Percentiles rank a stretch among this genome's conserved stretches.
phyloP scores from a whole-genome alignment of 2,797 vertebrate genomes.

The Steatocranus sp. region DNA sequence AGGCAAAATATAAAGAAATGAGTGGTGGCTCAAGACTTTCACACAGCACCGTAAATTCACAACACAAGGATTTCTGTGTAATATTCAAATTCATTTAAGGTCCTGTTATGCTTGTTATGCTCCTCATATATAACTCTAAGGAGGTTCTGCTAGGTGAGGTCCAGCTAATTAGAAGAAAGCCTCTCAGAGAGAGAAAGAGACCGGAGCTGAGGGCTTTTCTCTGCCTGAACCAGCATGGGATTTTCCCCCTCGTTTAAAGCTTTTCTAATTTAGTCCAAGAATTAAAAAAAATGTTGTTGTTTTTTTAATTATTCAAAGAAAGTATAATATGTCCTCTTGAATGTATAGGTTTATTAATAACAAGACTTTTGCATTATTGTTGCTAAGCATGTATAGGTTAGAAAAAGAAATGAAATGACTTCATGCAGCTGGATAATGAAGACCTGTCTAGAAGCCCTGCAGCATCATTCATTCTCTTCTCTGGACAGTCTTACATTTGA shows the following conservation, averaged over 20 bases:
- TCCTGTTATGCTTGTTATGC: not conserved
- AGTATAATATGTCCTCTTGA: not conserved
- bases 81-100: not conserved
- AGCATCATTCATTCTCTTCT: not conserved
- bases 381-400: not conserved
- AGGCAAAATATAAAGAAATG: not conserved
- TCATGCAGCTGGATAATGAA: not conserved
- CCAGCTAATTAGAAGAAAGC: not conserved
- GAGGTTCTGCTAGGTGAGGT: not conserved
- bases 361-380: not conserved
- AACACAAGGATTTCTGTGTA: not conserved
- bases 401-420: not conserved
- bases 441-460: not conserved
- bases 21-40: not conserved
- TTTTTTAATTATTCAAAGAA: rapidly evolving
- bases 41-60: not conserved
- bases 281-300: rapidly evolving
- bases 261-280: not conserved
- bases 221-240: not conserved
- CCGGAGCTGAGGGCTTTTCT: not conserved
- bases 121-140: not conserved
- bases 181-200: not conserved
- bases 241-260: not conserved
- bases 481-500: not conserved
- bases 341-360: not conserved